phyloP scores from a whole-genome alignment of 2,113 vertebrate genomes.

The Okapia johnstoni region DNA sequence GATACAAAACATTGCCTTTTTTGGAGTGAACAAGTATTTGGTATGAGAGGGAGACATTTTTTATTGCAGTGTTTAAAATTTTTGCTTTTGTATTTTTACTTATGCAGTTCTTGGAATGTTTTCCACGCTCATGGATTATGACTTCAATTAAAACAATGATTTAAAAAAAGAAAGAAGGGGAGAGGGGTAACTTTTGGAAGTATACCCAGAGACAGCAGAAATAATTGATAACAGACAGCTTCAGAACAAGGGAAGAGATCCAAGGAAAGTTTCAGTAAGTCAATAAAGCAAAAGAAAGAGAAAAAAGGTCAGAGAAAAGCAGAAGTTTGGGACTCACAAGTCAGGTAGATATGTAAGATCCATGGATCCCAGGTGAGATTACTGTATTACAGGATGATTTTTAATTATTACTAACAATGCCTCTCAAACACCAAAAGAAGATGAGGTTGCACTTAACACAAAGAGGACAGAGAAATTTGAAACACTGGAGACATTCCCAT shows the following conservation, averaged over 20 bases:
- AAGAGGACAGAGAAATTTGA: neutral
- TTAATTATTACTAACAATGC: neutral
- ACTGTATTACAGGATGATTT: neutral
- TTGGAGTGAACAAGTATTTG: neutral
- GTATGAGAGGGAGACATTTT: neutral
- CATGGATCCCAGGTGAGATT: neutral
- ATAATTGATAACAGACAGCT: conserved; percentile 40
- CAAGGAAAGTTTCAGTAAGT: neutral
- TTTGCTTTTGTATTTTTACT: conserved; percentile 35
- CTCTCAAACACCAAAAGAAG: conserved; percentile 1
- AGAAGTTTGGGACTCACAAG: neutral
- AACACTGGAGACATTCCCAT: neutral
- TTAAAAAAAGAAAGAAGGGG: neutral
- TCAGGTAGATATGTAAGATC: neutral
- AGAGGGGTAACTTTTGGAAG: conserved; percentile 31
- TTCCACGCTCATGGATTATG: conserved; percentile 7
- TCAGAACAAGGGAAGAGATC: neutral
- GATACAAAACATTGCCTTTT: neutral
- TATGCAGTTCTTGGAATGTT: conserved; percentile 28
- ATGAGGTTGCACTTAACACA: neutral
- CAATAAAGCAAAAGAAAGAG: neutral
- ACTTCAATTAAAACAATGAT: conserved; percentile 53
- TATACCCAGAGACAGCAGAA: neutral
- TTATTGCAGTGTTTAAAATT: neutral
- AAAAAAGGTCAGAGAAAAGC: neutral